Percentiles rank a stretch among this genome's conserved stretches.
Conservation (phyloP, 1,140 invertebrate species). For the Hycleus cichorii region DNA sequence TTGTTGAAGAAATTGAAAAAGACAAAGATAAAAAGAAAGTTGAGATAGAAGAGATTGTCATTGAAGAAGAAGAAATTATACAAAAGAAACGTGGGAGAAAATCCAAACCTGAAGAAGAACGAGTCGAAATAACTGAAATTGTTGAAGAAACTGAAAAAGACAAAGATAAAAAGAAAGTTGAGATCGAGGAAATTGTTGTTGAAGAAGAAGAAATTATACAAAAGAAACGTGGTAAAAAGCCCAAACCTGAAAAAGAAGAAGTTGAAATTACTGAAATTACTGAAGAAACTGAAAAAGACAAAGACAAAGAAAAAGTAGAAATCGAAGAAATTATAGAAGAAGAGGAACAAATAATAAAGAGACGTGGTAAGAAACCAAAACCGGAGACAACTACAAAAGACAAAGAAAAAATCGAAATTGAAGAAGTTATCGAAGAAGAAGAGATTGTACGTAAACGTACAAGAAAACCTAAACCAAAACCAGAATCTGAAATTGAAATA, state of each 20-base stretch:
- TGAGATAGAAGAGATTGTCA: too few relatives aligned
- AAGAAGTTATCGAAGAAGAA: conserved; percentile 1
- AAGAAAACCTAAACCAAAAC: not conserved
- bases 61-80: not conserved
- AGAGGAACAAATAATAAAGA: not conserved
- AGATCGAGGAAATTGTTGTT: not conserved
- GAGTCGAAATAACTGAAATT: not conserved
- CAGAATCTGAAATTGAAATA: conserved; percentile 5
- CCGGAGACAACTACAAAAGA: not conserved
- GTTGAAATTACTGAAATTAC: not conserved
- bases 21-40: too few relatives aligned
- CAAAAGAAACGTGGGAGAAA: not conserved
- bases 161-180: not conserved
- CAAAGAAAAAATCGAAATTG: not conserved
- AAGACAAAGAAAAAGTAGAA: not conserved
- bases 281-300: conserved; percentile 3
- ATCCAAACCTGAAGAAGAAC: not conserved
- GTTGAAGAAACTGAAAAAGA: not conserved
- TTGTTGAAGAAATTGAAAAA: not conserved
- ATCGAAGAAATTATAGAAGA: not conserved
- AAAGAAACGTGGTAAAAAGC: not conserved
- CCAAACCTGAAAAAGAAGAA: conserved; percentile 1
- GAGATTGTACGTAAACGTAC: not conserved
- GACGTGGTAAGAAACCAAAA: not conserved
- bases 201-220: not conserved